Conservation (phyloP, 2,113 vertebrate species). For the Galeopterus variegatus region DNA sequence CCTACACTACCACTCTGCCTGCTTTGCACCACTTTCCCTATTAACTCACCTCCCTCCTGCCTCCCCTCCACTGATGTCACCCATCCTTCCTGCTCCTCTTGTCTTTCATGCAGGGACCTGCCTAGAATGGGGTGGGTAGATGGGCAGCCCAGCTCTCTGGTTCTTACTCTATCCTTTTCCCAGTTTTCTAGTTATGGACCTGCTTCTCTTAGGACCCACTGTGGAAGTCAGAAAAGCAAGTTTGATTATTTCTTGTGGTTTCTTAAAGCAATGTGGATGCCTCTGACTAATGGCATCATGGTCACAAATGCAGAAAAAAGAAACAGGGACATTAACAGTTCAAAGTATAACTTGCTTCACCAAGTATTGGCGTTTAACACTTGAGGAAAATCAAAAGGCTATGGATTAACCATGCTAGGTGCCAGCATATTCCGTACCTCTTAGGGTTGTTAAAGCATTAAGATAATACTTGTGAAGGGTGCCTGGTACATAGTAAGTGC, state of each 20-base stretch:
- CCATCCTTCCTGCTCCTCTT: background rate
- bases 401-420: background rate
- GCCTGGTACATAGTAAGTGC: background rate
- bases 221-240: constrained; percentile 28
- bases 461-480: background rate
- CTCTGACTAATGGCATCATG: background rate
- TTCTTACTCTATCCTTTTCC: background rate
- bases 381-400: background rate
- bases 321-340: constrained; percentile 4
- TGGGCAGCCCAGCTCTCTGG: background rate
- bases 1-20: background rate
- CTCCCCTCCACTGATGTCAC: background rate
- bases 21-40: background rate
- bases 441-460: background rate
- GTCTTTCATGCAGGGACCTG: background rate
- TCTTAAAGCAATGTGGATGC: background rate
- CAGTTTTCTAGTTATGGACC: background rate
- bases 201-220: background rate
- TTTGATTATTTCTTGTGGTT: background rate
- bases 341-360: constrained; percentile 44
- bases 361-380: background rate
- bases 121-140: fast-evolving
- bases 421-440: background rate
- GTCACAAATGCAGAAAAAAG: background rate
- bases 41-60: background rate